These are phyloP conservation scores for Drosophila pseudotakahashii DNA, from an alignment of 2,888 invertebrate species.

Conservation along the genomic window DNA sequence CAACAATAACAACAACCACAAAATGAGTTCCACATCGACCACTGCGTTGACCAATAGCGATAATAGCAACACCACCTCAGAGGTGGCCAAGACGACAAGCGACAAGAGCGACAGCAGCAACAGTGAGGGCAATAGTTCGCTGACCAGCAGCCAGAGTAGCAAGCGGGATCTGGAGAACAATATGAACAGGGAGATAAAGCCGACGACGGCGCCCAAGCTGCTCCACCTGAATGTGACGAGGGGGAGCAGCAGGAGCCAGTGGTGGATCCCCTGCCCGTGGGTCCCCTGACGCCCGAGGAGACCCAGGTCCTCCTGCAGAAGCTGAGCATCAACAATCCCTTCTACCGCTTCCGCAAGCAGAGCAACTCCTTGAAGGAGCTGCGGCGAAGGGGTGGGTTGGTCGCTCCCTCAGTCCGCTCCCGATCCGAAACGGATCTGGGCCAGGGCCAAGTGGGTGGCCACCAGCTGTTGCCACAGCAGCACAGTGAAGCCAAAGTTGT, in stretches of 20 bases:
- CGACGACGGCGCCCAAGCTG: constrained; percentile 47
- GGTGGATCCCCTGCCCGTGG: constrained; percentile 15
- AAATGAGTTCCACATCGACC: constrained; percentile 44
- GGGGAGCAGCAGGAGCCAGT: constrained; percentile 22
- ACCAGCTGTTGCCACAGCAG: constrained; percentile 26
- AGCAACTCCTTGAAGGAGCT: constrained; percentile 79
- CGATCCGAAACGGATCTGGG: constrained; percentile 80
- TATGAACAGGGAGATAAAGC: constrained; percentile 65
- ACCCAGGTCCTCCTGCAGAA: constrained; percentile 73
- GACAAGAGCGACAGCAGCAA: constrained; percentile 17
- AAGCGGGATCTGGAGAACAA: constrained; percentile 60
- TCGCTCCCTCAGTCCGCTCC: constrained; percentile 28
- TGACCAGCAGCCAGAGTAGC: constrained; percentile 42
- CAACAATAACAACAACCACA: constrained; percentile 46
- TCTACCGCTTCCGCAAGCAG: constrained; percentile 82
- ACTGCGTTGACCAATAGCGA: constrained; percentile 66
- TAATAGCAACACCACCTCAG: constrained; percentile 49
- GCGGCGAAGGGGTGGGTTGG: constrained; percentile 41
- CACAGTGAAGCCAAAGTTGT: constrained; percentile 78
- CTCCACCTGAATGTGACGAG: constrained; percentile 62
- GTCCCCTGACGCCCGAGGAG: constrained; percentile 57
- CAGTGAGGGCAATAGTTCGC: constrained; percentile 25
- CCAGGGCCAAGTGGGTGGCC: not conserved
- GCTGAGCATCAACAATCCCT: constrained; percentile 82
- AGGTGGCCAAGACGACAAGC: constrained; percentile 24